Base-by-base conservation (phyloP, 2,888 invertebrate genomes). In the Cylloceria caligata region DNA sequence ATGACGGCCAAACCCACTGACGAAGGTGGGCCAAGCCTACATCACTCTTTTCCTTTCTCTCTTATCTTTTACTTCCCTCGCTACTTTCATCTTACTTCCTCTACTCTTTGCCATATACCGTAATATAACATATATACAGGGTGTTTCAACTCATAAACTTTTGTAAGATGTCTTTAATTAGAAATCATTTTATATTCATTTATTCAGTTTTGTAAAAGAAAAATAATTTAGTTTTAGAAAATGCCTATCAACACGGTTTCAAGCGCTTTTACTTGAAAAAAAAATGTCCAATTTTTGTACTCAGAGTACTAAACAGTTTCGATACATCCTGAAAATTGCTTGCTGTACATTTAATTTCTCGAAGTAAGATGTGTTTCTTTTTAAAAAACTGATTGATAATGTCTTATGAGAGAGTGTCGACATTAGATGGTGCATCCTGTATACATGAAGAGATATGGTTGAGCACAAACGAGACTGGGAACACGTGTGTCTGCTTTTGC, bases 21-120 rank as follows among this genome's bases (percentile, higher is more conserved):
- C 60, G 65, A 67, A 75, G 79, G 82, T 79, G 74, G 72, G 75
- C 73, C 76, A 81, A 75, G 76, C 78, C 73, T 84, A 75, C 78
- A 83, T 76, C 65, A 24, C 39, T 60, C 45, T 60, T 75, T 49
- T 42, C 36, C 24, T 62, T 57, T 65, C 39, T 75, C 49, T 34
- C 30, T 68, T 71, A 6, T 21, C 42, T 62, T 30, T 45, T 65
- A 69, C 55, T 55, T 27, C 45, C 9, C 16, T 34, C 34, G 34
- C 11, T 67, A 36, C 69, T 67, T 57, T 79, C 67, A 30, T 47
- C 42, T 80, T 62, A 24, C 60, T 68, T 21, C 39, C 49, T 16
- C 57, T n/a, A 39, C 62, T 57, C 49, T 27, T 9, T 30, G 57
- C 57, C 57, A 6, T n/a, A 34, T 6, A 7, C n/a, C 1, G 34